Evolutionary conservation across 2,888 invertebrate species (phyloP).

Genomic region (Cylindroiulus punctatus): DNA sequence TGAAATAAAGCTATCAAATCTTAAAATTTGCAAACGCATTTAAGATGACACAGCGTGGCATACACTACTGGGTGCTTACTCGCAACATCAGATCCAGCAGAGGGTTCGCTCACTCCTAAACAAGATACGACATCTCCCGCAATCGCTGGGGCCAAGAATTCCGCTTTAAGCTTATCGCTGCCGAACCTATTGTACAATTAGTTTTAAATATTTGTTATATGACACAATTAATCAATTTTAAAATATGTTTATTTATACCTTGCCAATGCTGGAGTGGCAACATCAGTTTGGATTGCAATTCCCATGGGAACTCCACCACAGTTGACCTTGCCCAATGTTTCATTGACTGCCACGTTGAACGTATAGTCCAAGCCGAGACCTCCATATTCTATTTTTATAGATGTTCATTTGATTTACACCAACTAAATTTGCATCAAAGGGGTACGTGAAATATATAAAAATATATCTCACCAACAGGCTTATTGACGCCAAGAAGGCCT

Average conservation of each 20-base stretch:
- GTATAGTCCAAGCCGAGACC: slow-evolving; percentile 70
- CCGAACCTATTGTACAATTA: slow-evolving; percentile 63
- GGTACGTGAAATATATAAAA: too few species aligned
- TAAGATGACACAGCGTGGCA: background rate
- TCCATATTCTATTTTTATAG: slow-evolving; percentile 67
- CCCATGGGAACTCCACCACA: slow-evolving; percentile 70
- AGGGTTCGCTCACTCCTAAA: slow-evolving; percentile 69
- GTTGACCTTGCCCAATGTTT: slow-evolving; percentile 69
- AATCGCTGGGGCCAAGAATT: slow-evolving; percentile 68
- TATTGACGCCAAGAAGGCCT: slow-evolving; percentile 70
- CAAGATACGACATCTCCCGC: slow-evolving; percentile 69
- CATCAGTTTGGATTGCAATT: slow-evolving; percentile 70
- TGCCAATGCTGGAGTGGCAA: slow-evolving; percentile 70
- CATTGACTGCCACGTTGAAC: slow-evolving; percentile 69
- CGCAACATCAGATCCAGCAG: slow-evolving; percentile 70
- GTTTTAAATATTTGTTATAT: background rate
- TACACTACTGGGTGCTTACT: slow-evolving; percentile 60
- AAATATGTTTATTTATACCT: slow-evolving; percentile 61
- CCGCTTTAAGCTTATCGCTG: slow-evolving; percentile 67
- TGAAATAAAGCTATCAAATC: slow-evolving; percentile 59
- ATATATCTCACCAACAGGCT: slow-evolving; percentile 65
- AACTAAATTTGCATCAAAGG: slow-evolving; percentile 47
- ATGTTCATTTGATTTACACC: too few species aligned
- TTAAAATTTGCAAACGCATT: slow-evolving; percentile 30
- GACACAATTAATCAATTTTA: background rate